These are phyloP conservation scores for Staurois parvus DNA, from an alignment of 2,797 vertebrate species.

Conservation along the genomic window DNA sequence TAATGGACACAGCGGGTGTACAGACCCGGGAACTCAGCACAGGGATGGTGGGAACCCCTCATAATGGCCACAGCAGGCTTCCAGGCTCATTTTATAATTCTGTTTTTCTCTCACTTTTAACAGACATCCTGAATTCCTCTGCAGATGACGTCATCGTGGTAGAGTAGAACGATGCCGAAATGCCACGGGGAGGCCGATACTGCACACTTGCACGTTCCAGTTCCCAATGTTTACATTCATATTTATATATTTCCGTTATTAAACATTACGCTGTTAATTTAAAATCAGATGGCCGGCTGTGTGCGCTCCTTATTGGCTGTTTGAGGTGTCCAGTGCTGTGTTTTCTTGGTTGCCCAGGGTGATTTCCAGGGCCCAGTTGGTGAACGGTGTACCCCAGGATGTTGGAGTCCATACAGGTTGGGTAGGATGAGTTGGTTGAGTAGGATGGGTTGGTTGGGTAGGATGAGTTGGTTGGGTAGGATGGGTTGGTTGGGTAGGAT, in stretches of 20 bases:
- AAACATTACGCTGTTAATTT: slow-evolving; percentile 35
- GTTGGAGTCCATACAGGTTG: slow-evolving; percentile 77
- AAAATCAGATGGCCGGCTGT: not conserved
- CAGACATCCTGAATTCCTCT: slow-evolving; percentile 65
- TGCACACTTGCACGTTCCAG: slow-evolving; percentile 10
- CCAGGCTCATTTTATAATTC: too few species aligned
- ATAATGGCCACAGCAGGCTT: too few species aligned
- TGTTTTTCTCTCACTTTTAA: not conserved
- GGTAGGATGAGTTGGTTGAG: slow-evolving; percentile 69
- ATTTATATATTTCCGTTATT: slow-evolving; percentile 27
- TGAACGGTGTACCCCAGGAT: slow-evolving; percentile 86
- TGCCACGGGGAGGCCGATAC: too few species aligned
- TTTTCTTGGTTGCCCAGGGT: not conserved
- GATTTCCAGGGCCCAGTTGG: not conserved
- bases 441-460: too few species aligned
- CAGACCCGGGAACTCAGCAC: too few species aligned
- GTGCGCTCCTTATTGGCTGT: not conserved
- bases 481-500: slow-evolving; percentile 78
- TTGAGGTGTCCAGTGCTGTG: too few species aligned
- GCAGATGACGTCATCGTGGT: slow-evolving; percentile 61
- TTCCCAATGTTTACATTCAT: slow-evolving; percentile 38
- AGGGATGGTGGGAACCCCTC: too few species aligned
- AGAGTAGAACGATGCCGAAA: slow-evolving; percentile 7
- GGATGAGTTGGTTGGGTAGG: slow-evolving; percentile 62
- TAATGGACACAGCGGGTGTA: too few species aligned